Conservation (phyloP, 2,797 vertebrate species). For the Uromys caudimaculatus region DNA sequence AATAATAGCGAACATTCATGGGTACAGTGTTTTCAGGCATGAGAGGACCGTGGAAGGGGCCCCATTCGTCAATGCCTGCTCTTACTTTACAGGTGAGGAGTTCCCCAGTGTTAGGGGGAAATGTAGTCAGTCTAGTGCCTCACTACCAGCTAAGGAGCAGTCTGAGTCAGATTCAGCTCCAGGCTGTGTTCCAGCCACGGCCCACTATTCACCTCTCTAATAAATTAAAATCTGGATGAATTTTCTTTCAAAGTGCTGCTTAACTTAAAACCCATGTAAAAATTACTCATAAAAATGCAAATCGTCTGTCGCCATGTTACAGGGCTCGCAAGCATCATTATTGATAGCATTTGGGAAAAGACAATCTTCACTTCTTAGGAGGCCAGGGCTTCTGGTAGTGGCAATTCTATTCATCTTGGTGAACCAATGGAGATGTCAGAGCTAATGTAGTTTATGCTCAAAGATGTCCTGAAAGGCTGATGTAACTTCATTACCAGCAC, state of each 20-base stretch:
- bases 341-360: slow-evolving; percentile 62
- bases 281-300: slow-evolving; percentile 29
- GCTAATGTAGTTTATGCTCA: slow-evolving; percentile 70
- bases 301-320: not conserved
- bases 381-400: slow-evolving; percentile 30
- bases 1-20: not conserved
- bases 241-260: not conserved
- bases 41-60: not conserved
- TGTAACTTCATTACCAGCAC: slow-evolving; percentile 60
- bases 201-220: not conserved
- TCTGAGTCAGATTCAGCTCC: not conserved
- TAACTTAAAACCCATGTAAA: slow-evolving; percentile 8
- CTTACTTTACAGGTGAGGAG: not conserved
- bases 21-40: not conserved
- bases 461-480: slow-evolving; percentile 64
- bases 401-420: slow-evolving; percentile 65
- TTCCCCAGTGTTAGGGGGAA: not conserved
- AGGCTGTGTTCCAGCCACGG: not conserved
- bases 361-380: slow-evolving; percentile 52
- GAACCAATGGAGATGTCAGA: not conserved
- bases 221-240: not conserved
- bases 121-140: not conserved
- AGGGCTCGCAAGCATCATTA: slow-evolving; percentile 20
- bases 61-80: not conserved
- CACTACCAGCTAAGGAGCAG: not conserved